Evolutionary conservation across 2,113 vertebrate species (phyloP).

Genomic region (Pelobates fuscus): DNA sequence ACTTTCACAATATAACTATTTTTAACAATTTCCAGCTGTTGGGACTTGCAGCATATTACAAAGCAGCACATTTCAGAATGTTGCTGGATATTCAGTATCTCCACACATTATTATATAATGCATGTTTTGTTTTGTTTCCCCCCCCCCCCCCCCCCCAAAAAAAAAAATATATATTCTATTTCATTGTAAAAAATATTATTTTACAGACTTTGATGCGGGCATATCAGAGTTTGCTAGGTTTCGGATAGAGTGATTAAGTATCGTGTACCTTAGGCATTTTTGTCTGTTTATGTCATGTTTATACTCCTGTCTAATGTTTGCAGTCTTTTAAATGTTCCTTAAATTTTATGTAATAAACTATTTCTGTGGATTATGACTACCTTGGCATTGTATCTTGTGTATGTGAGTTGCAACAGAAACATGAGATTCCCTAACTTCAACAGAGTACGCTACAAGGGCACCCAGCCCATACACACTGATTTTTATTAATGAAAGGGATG

Average conservation of each 20-base stretch:
- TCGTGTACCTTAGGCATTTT: too few relatives aligned
- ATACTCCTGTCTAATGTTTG: conserved; percentile 55
- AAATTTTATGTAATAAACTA: conserved; percentile 69
- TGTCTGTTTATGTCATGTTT: conserved; percentile 53
- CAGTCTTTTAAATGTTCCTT: conserved; percentile 64
- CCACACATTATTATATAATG: conserved; percentile 46
- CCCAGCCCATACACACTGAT: too few relatives aligned
- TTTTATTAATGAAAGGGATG: too few relatives aligned
- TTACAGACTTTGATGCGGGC: conserved; percentile 79
- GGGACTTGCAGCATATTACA: too few relatives aligned
- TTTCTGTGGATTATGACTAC: conserved; percentile 35
- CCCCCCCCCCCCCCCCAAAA: conserved; percentile 43
- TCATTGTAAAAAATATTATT: conserved; percentile 51
- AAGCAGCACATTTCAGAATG: conserved; percentile 16
- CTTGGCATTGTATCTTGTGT: not conserved
- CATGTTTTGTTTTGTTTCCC: conserved; percentile 62
- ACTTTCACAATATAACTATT: too few relatives aligned
- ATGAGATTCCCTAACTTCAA: too few relatives aligned
- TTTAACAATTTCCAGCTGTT: too few relatives aligned
- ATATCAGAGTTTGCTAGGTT: conserved; percentile 71
- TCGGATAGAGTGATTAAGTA: conserved; percentile 52
- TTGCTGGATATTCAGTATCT: not conserved
- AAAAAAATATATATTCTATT: too few relatives aligned
- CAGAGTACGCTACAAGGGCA: too few relatives aligned
- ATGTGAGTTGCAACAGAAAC: too few relatives aligned